Percentiles rank a stretch among this genome's conserved stretches.
phyloP scores from a whole-genome alignment of 2,888 invertebrate species.

The Aporophyla lueneburgensis region DNA sequence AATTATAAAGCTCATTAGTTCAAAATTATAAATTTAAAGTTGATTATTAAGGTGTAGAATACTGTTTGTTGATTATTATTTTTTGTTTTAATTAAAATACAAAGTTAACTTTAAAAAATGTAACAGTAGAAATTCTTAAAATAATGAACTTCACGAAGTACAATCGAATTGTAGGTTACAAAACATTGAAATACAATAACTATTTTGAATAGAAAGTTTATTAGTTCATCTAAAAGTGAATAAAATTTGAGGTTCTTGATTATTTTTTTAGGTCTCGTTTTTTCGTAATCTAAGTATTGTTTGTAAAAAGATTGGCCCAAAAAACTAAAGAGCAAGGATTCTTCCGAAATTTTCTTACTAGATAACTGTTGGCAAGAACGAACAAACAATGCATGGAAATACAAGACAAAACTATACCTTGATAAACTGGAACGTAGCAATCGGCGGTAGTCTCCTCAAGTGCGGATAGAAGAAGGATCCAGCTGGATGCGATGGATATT shows the following conservation, averaged over 20 bases:
- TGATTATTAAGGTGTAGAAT: no score
- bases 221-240: neutral
- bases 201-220: neutral
- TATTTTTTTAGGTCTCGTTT: neutral
- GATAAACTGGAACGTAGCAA: slow-evolving; percentile 97
- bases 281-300: neutral
- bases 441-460: slow-evolving; percentile 95
- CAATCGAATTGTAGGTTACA: neutral
- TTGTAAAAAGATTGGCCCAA: neutral
- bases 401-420: slow-evolving; percentile 91
- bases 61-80: neutral
- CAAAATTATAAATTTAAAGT: neutral
- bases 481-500: slow-evolving; percentile 97
- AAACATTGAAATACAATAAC: neutral
- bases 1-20: neutral
- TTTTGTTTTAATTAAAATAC: neutral
- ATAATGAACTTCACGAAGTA: neutral
- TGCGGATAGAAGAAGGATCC: slow-evolving; percentile 98
- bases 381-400: neutral
- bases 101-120: neutral
- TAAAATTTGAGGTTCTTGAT: neutral
- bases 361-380: no score
- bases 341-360: no score
- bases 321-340: neutral
- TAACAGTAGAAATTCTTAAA: neutral